These are phyloP conservation scores for Ophraella communa DNA, from an alignment of 2,888 invertebrate species.

Conservation along the genomic window DNA sequence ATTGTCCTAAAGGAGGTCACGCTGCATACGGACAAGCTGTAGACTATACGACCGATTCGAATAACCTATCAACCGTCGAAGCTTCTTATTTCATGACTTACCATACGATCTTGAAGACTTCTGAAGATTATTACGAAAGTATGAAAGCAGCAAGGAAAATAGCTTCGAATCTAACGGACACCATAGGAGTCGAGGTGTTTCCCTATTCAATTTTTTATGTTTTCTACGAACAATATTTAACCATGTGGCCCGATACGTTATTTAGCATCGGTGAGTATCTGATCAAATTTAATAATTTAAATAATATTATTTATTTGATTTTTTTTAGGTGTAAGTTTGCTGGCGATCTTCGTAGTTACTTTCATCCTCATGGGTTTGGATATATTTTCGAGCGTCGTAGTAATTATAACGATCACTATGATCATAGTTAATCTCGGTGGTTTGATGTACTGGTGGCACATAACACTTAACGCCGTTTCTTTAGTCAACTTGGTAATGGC, in stretches of 20 bases:
- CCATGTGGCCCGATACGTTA: conserved; percentile 91
- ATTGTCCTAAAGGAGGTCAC: conserved; percentile 84
- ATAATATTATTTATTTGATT: background rate
- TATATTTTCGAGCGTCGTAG: conserved; percentile 86
- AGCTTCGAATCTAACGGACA: conserved; percentile 69
- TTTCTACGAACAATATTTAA: conserved; percentile 98
- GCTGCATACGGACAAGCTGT: conserved; percentile 81
- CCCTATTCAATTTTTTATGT: conserved; percentile 97
- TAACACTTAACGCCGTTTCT: conserved; percentile 95
- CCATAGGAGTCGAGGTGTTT: conserved; percentile 77
- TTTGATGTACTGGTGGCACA: conserved; percentile 96
- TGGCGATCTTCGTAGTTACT: conserved; percentile 94
- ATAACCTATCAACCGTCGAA: conserved; percentile 64
- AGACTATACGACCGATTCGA: conserved; percentile 62
- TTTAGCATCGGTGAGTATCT: conserved; percentile 73
- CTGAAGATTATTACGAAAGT: conserved; percentile 88
- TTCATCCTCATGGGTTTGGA: conserved; percentile 95
- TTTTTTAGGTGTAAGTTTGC: conserved; percentile 81
- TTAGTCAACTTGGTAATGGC: conserved; percentile 98
- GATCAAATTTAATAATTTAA: too few relatives aligned
- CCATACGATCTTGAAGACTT: conserved; percentile 89
- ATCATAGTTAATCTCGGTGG: conserved; percentile 92
- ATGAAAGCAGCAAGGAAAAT: conserved; percentile 83
- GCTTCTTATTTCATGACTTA: conserved; percentile 94
- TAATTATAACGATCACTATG: conserved; percentile 90